Percentiles rank a stretch among this genome's conserved stretches.
Conservation (phyloP, 1,140 invertebrate genomes). For the Macrosteles quadrilineatus region DNA sequence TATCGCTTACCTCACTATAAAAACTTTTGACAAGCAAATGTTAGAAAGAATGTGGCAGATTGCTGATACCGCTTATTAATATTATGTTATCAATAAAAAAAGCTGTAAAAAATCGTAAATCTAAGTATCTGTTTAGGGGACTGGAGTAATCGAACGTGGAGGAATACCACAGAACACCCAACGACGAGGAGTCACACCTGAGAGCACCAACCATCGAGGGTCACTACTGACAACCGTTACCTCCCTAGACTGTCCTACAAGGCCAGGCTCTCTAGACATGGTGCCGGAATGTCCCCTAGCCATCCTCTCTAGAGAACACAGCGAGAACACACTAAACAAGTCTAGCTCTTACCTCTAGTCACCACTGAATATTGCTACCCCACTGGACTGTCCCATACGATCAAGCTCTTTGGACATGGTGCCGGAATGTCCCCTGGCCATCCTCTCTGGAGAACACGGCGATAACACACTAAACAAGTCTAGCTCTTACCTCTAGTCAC, state of each 20-base stretch:
- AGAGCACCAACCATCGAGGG: constrained; percentile 29
- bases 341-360: constrained; percentile 2
- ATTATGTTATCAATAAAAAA: too few species aligned
- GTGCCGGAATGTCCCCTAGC: constrained; percentile 19
- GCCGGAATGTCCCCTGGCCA: constrained; percentile 4
- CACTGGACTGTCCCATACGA: constrained; percentile 33
- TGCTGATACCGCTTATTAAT: too few species aligned
- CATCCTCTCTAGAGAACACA: constrained; percentile 15
- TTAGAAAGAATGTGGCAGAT: too few species aligned
- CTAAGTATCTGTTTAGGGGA: constrained; percentile 10
- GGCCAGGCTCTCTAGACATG: constrained; percentile 31
- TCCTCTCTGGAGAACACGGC: neutral
- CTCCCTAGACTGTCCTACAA: constrained; percentile 35
- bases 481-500: constrained; percentile 11
- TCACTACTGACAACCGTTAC: constrained; percentile 40
- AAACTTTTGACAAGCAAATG: too few species aligned
- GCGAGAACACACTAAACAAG: constrained; percentile 13
- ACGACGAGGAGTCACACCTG: neutral
- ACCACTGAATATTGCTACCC: constrained; percentile 37
- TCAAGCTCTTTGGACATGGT: constrained; percentile 29
- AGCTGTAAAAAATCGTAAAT: too few species aligned
- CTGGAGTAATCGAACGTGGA: constrained; percentile 18
- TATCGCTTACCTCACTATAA: too few species aligned
- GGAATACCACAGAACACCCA: neutral
- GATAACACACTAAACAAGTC: neutral